A percentile compares a stretch with the other conserved stretches of the same genome.
Conservation (phyloP, 92 coral and sea anemone genomes). For the Zoanthus gigantus region DNA sequence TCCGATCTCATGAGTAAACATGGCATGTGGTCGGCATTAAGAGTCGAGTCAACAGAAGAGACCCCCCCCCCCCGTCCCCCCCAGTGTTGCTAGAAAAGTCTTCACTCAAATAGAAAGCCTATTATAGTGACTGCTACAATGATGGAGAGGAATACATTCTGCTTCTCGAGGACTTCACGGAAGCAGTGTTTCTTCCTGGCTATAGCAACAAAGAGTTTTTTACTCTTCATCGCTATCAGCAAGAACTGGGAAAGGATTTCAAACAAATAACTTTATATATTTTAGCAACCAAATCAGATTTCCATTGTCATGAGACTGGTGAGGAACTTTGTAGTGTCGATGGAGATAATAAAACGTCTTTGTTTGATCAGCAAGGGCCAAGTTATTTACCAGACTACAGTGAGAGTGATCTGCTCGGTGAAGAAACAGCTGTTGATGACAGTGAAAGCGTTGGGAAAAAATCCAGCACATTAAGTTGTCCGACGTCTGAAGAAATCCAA, state of each 20-base stretch:
- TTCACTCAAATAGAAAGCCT: slow-evolving; percentile 22
- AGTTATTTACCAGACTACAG: slow-evolving; percentile 19
- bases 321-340: slow-evolving; percentile 31
- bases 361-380: slow-evolving; percentile 23
- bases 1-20: too few relatives aligned
- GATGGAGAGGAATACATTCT: slow-evolving; percentile 31
- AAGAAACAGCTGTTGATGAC: slow-evolving; percentile 24
- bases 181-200: slow-evolving; percentile 43
- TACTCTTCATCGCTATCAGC: slow-evolving; percentile 40
- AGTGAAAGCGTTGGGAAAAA: slow-evolving; percentile 19
- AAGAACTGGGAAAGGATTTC: slow-evolving; percentile 39
- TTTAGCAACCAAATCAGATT: slow-evolving; percentile 34
- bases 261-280: slow-evolving; percentile 18
- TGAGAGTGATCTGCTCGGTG: not conserved
- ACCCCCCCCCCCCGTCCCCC: slow-evolving; percentile 12
- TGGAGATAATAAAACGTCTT: slow-evolving; percentile 1
- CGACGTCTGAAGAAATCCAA: slow-evolving; percentile 19
- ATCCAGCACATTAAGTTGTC: slow-evolving; percentile 7
- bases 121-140: slow-evolving; percentile 33
- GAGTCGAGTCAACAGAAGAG: slow-evolving; percentile 47
- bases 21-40: slow-evolving; percentile 25
- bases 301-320: slow-evolving; percentile 33
- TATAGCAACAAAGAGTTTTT: slow-evolving; percentile 35
- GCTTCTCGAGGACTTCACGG: slow-evolving; percentile 42
- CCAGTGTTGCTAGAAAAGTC: slow-evolving; percentile 40